Evolutionary conservation across 2,888 invertebrate genomes (phyloP), one percentile per base, ranked within the genome.

Genomic region (Cheiracanthium punctorium): DNA sequence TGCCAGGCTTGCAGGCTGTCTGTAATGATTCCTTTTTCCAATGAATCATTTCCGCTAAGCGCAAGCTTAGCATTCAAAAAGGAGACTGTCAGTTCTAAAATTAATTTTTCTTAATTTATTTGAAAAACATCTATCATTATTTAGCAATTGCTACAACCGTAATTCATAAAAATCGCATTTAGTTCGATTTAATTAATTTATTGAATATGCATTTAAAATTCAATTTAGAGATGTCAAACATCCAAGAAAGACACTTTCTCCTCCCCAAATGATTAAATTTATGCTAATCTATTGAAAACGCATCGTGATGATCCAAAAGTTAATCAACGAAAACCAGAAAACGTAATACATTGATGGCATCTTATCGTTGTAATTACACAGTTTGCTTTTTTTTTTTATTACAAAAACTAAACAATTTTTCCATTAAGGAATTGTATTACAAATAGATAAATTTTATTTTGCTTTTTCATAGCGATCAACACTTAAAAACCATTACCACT

Each of bases 91-190:
- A 48, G 8, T n/a, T 10, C 12, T 2, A 17, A 17, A 17, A 48
- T 48, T 48, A 14, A 37, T 48, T 48, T 48, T 48, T 5, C 17
- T 48, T 17, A 10, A 48, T 48, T 48, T 48, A n/a, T 48, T 17
- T 48, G 48, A 48, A 48, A 48, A 48, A 48, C 48, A 48, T 48
- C 37, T 12, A 48, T 48, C 48, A 48, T 48, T 48, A 48, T n/a
- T 17, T 48, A 10, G 17, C 17, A 48, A 48, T 48, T 48, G 48
- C 48, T 17, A 48, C 48, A 2, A 2, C 8, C 17, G 8, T 48
- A 17, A 48, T 48, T 48, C 48, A 48, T 48, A 48, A 48, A 48
- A 48, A 48, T 48, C 12, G 48, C 48, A 48, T 48, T 14, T 14
- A 48, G 8, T 48, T 48, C 48, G 48, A 5, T 20, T 24, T 58